Conservation (phyloP, 2,888 invertebrate genomes). For the Agonum fuliginosum region DNA sequence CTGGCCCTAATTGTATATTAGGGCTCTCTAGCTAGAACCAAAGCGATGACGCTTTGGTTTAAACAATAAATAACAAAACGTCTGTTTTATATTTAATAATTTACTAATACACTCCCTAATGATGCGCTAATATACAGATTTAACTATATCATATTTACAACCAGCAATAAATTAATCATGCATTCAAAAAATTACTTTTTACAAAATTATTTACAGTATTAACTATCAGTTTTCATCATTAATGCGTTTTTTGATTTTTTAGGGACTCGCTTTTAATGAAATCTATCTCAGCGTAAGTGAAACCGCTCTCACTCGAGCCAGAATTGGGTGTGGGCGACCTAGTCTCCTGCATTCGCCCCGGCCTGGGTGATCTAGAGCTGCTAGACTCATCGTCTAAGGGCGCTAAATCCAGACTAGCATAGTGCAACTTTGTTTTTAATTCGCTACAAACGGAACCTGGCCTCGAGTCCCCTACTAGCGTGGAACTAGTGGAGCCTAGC, state of each 20-base stretch:
- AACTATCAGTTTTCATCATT: slow-evolving; percentile 67
- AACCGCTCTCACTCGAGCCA: slow-evolving; percentile 70
- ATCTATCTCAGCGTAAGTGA: slow-evolving; percentile 88
- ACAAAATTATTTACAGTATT: slow-evolving; percentile 24
- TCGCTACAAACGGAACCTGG: slow-evolving; percentile 70
- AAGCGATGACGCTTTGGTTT: no score
- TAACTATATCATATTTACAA: no score
- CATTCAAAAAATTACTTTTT: not conserved
- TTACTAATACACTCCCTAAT: no score
- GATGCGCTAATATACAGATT: no score
- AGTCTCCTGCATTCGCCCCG: slow-evolving; percentile 67
- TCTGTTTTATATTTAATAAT: no score
- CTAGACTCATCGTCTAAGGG: slow-evolving; percentile 71
- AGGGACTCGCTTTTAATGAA: slow-evolving; percentile 80
- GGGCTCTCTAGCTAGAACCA: no score
- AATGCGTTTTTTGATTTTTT: slow-evolving; percentile 65
- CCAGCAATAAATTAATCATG: not conserved
- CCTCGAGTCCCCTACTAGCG: slow-evolving; percentile 69
- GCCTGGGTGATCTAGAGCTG: slow-evolving; percentile 66
- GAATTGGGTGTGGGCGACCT: slow-evolving; percentile 65
- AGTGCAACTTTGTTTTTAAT: slow-evolving; percentile 75
- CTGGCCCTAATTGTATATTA: no score
- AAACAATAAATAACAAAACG: no score
- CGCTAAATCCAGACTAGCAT: slow-evolving; percentile 80
- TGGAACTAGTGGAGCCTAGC: slow-evolving; percentile 69